A percentile compares a stretch with the other conserved stretches of the same genome.
These are phyloP conservation scores for Phlogophora meticulosa DNA, from an alignment of 2,888 invertebrate genomes.

Conservation along the genomic window DNA sequence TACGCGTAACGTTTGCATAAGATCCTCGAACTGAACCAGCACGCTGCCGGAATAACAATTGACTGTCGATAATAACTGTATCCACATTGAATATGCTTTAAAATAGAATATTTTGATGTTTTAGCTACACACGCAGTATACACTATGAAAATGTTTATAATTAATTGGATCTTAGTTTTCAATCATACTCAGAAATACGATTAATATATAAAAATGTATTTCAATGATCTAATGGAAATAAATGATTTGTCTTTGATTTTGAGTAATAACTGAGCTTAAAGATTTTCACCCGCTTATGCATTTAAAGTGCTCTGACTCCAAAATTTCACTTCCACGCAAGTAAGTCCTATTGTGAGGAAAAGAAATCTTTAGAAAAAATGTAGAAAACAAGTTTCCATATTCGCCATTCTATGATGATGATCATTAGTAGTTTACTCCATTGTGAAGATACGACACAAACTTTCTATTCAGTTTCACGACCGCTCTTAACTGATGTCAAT, in stretches of 20 bases:
- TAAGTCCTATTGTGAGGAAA: constrained; percentile 4
- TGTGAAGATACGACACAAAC: constrained; percentile 45
- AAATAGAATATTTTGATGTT: constrained; percentile 13
- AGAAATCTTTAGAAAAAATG: constrained; percentile 24
- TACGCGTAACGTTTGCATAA: constrained; percentile 82
- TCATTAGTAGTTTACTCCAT: constrained; percentile 43
- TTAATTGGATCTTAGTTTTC: no score
- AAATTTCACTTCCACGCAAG: neutral
- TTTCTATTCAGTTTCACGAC: constrained; percentile 56
- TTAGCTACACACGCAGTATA: neutral
- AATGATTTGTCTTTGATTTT: no score
- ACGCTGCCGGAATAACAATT: constrained; percentile 78
- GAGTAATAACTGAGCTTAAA: no score
- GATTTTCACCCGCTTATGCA: no score
- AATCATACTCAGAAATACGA: no score
- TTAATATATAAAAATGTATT: no score
- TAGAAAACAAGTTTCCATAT: constrained; percentile 37
- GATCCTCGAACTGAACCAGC: constrained; percentile 68
- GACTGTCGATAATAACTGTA: constrained; percentile 51
- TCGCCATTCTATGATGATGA: constrained; percentile 28
- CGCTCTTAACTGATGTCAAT: constrained; percentile 26
- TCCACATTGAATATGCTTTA: constrained; percentile 8
- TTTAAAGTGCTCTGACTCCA: neutral
- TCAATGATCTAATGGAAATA: no score
- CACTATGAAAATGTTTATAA: no score